Base-by-base conservation (phyloP, 1,140 invertebrate genomes). In the Drosophila miranda region DNA sequence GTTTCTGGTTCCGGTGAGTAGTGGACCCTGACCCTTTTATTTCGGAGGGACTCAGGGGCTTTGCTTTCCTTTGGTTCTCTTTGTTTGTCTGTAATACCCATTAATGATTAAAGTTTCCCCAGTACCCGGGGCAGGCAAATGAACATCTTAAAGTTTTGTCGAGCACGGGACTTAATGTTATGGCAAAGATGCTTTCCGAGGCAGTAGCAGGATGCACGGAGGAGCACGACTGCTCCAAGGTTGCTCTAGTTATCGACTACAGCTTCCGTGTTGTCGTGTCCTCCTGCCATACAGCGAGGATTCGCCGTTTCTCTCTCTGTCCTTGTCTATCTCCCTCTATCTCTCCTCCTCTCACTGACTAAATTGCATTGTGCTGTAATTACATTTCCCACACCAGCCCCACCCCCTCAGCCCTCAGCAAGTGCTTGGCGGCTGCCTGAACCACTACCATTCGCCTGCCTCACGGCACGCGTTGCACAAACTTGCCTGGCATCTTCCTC, bases 1-100 rank as follows among this genome's bases (percentile, higher is more conserved):
- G 73, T 95, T 95, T 91, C 89, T 95, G 68, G 95, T 95, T 61
- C 95, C 95, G 80, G 94, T 94, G 90, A 93, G 93, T 92, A 23
- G 19, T 26, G 43, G 28, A 2, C 45, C 8, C 45, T 43, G 23
- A 26, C 23, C 23, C 51, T 9, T 34, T 50, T 43, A 38, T 38
- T 38, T 38, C 34, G 34, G 34, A 38, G 34, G 34, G 23, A 38
- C 34, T 50, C 3, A 16, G 23, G 34, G 13, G 34, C 23, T 7
- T 2, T 9, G n/a, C 34, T 9, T 1, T 1, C 4, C 19, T 21
- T 34, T 30, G 30, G 30, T 45, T 8, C 21, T 16, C 55, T 56
- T 48, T 70, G 63, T 83, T 78, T 73, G 53, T 48, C 48, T 62
- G 79, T 78, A 74, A 74, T 71, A 62, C 69, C 69, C 69, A 72